Evolutionary conservation across 2,888 invertebrate genomes (phyloP), one percentile per base, ranked within the genome.

Genomic region (Agrochola macilenta): DNA sequence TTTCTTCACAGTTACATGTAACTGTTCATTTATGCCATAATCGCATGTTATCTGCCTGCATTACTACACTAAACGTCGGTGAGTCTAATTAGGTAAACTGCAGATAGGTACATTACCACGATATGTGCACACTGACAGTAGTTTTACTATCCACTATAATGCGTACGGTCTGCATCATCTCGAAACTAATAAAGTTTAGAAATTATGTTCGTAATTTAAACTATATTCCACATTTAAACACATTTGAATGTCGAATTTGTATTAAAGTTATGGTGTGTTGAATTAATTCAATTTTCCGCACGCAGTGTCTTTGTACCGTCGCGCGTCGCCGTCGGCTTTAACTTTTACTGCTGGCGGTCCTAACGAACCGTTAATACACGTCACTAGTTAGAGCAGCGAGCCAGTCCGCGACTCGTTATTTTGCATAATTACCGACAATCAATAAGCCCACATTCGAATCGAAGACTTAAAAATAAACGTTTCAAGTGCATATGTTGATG

Each of bases 401-500:
- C 88, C 80, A 87, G 88, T 89, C 89, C 86, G 68, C 82, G 81
- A 91, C 91, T 91, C 86, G 93, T 90, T 92, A 94, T 94, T 93
- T 95, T 94, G 93, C 95, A 95, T 96, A 95, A 96, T 95, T 94
- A 94, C 93, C 92, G 90, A 92, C 93, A 92, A 93, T 94, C 94
- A 94, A 93, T 94, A 92, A 92, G 90, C 87, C 92, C 89, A 93
- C 93, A 93, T 93, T 93, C 93, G 90, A 91, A 92, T 93, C 91
- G 88, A 83, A 78, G 78, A 75, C 77, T 81, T 86, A 82, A 88
- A 88, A 89, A 89, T 88, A 86, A 88, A 89, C 88, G 90, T 84
- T 78, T 86, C 84, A 83, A 86, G 88, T 73, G 74, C 70, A 83
- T 78, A 73, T 68, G 83, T 75, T 69, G 54, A 66, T 64, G 68